Evolutionary conservation across 2,888 invertebrate genomes (phyloP), one percentile per base, ranked within the genome.

Genomic region (Watsonalla cultraria): DNA sequence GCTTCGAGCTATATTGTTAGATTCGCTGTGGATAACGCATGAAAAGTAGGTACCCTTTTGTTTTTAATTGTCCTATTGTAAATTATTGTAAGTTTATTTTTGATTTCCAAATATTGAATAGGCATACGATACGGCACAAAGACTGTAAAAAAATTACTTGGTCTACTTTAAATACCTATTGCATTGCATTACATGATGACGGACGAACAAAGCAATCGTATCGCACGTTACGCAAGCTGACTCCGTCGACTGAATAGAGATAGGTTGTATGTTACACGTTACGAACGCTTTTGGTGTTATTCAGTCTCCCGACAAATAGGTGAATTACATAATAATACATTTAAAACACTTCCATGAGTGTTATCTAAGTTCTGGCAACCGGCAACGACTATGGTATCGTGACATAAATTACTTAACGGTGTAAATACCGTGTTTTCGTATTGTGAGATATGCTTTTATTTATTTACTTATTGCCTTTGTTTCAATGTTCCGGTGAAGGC

Each of bases 351-450:
- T 86, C 82, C 81, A 60, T 80, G 72, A 71, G 57, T 65, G 79
- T 84, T 85, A 85, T 83, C 83, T 83, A 85, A 84, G 80, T 76
- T 70, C 60, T 74, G 73, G 78, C 74, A 76, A 71, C 73, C 70
- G 24, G 24, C 24, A 70, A 72, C 74, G 75, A 67, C 71, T 67
- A 74, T 70, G 69, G 68, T 66, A 72, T 65, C 70, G 73, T 70
- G 78, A 75, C 73, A 78, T 60, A 73, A 72, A 78, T 82, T 72
- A 60, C 54, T 65, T 54, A 59, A 58, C 51, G 54, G 56, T 52
- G 49, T 35, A 15, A 49, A 14, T 39, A 49, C 14, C 37, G 39
- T 49, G 37, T 49, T 49, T 8, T 49, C 13, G 37, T 0, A 15
- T 49, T 49, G 49, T 13, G 49, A 49, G 37, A 49, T 37, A 39